Conservation (phyloP, 2,113 vertebrate species). For the Microtus ochrogaster region DNA sequence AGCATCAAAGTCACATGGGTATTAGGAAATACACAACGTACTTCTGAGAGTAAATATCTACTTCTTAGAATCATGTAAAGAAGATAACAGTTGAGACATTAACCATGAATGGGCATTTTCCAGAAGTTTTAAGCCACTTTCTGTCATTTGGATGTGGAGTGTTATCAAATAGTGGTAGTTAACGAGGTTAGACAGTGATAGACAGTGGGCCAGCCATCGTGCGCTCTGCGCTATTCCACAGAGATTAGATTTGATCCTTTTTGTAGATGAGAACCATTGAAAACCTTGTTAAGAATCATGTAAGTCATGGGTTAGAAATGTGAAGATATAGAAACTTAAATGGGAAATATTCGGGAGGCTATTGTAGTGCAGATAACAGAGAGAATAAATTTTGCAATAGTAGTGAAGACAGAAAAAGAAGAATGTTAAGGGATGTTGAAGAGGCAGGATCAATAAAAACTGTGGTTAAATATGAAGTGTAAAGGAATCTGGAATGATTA, state of each 20-base stretch:
- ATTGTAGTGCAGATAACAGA: background rate
- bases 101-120: constrained; percentile 30
- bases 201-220: background rate
- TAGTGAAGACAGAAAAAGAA: background rate
- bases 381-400: background rate
- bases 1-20: background rate
- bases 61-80: constrained; percentile 54
- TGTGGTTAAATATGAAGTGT: background rate
- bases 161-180: constrained; percentile 27
- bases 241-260: constrained; percentile 53
- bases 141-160: constrained; percentile 8
- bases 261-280: background rate
- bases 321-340: background rate
- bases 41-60: background rate
- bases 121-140: constrained; percentile 49
- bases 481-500: constrained; percentile 27
- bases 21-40: background rate
- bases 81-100: background rate
- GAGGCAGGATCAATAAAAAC: background rate
- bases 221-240: background rate
- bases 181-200: constrained; percentile 2
- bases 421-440: background rate
- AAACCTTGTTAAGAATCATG: constrained; percentile 6
- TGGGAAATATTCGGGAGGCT: background rate
- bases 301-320: background rate